Base-by-base conservation (phyloP, 2,888 invertebrate species). In the Embidobia sp. region DNA sequence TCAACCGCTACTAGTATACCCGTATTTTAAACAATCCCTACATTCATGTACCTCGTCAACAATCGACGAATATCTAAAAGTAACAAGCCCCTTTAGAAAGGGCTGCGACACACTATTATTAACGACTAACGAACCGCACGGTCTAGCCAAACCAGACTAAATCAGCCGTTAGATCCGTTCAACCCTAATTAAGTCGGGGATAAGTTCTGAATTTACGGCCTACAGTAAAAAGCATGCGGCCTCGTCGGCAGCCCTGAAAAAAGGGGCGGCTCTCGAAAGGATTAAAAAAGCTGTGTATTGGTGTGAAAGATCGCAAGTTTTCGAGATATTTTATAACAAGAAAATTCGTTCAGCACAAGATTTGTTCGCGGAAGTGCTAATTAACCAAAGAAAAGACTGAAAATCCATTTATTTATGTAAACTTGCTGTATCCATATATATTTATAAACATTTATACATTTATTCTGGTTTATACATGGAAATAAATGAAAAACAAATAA, bases 1-100 rank as follows among this genome's bases (percentile, higher is more conserved):
- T 6, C 69, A 70, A 16, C 69, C 69, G 15, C 3, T 46, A 6
- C 15, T 46, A 2, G 35, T 11, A 3, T 35, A 4, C n/a, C 35
- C 35, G 3, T 35, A 35, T 13, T 13, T 35, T 10, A 3, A 2
- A 3, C 11, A 35, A 10, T 11, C 8, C 7, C 35, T 13, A 35
- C 8, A 35, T 2, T 13, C 11, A 7, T 35, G 35, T 13, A 35
- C 11, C 3, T 10, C 35, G 35, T 35, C 13, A 35, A 35, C 11
- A 3, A 13, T 35, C 4, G 35, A 35, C 11, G 13, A 4, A 7
- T 42, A 42, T 19, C 4, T 42, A 22, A 15, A 42, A 19, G 8
- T 10, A n/a, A 42, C 42, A 10, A 10, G 13, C 2, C 1, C 3
- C 8, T 18, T 42, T 1, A 22, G 42, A 22, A 42, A 42, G n/a